Conservation (phyloP, 2,888 invertebrate genomes). For the Esperia sulphurella region DNA sequence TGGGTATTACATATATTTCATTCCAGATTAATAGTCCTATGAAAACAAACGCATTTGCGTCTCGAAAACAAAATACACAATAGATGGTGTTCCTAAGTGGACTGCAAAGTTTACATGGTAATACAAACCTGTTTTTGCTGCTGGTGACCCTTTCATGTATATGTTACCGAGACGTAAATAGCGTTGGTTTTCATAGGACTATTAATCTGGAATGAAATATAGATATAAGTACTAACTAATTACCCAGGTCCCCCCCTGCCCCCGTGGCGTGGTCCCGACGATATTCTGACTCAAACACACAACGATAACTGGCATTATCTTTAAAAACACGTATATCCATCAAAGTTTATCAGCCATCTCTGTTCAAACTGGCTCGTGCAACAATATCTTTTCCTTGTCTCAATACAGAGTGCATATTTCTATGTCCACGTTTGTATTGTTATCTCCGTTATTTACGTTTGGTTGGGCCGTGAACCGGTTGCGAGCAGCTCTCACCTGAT, state of each 20-base stretch:
- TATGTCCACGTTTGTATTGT: background rate
- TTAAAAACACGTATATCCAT: slow-evolving; percentile 1
- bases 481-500: background rate
- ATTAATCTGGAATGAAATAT: too few relatives aligned
- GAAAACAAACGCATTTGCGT: too few relatives aligned
- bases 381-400: background rate
- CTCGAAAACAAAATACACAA: too few relatives aligned
- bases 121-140: too few relatives aligned
- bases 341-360: background rate
- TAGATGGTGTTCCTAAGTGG: too few relatives aligned
- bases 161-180: too few relatives aligned
- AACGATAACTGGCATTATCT: background rate
- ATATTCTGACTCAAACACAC: too few relatives aligned
- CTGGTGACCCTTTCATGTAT: too few relatives aligned
- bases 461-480: background rate
- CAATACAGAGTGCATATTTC: background rate
- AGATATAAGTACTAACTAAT: background rate
- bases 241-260: background rate
- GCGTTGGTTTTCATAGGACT: too few relatives aligned
- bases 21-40: too few relatives aligned
- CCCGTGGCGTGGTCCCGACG: background rate
- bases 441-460: background rate
- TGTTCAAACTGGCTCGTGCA: background rate
- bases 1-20: too few relatives aligned
- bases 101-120: too few relatives aligned